These are phyloP conservation scores for Coelogynopora nodosa DNA, from an alignment of 2,888 invertebrate species.

Conservation along the genomic window DNA sequence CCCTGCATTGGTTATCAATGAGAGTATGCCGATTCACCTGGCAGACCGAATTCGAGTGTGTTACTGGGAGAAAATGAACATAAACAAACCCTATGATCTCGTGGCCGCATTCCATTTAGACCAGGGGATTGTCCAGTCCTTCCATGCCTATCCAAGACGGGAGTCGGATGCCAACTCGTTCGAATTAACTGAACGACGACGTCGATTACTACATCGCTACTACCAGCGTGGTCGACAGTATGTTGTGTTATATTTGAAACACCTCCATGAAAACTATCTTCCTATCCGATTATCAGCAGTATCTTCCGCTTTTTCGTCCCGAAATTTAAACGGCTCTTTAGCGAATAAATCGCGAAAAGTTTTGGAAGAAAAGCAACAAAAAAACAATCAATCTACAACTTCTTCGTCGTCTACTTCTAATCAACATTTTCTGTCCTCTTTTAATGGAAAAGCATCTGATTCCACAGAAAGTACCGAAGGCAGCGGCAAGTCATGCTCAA, in stretches of 20 bases:
- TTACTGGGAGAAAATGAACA: slow-evolving; percentile 10
- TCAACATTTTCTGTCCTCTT: not conserved
- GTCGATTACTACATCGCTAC: slow-evolving; percentile 40
- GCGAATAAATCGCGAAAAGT: not conserved
- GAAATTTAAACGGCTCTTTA: not conserved
- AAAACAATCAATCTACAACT: not conserved
- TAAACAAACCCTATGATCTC: slow-evolving; percentile 37
- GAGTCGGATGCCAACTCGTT: slow-evolving; percentile 11
- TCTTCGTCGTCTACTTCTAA: not conserved
- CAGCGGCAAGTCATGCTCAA: not conserved
- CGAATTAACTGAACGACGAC: slow-evolving; percentile 42
- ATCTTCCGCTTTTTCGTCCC: not conserved
- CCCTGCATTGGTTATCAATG: not conserved
- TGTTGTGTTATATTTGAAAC: slow-evolving; percentile 42
- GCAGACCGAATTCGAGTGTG: not conserved
- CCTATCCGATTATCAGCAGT: not conserved
- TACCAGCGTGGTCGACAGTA: slow-evolving; percentile 43
- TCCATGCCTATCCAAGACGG: not conserved
- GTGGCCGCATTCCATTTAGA: slow-evolving; percentile 42
- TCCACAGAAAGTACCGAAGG: not conserved
- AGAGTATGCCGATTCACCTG: not conserved
- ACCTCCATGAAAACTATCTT: slow-evolving; percentile 38
- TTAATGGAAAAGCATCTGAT: not conserved
- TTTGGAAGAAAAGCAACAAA: not conserved
- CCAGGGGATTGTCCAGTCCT: slow-evolving; percentile 38